phyloP scores from a whole-genome alignment of 2,888 invertebrate species.

The Cantharis lateralis region DNA sequence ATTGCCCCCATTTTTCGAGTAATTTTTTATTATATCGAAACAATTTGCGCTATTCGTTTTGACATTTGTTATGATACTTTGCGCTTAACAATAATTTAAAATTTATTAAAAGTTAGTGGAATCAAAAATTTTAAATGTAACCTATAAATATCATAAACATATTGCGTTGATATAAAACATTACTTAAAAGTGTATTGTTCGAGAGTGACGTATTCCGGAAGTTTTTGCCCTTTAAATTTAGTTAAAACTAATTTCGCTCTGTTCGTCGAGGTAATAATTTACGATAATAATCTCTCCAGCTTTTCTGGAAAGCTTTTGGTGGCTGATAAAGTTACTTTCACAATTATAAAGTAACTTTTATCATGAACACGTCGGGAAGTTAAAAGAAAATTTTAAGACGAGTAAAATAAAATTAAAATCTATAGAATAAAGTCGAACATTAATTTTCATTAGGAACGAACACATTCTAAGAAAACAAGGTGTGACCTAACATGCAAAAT shows the following conservation, averaged over 20 bases:
- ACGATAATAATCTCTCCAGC: slow-evolving; percentile 26
- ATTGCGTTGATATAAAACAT: slow-evolving; percentile 4
- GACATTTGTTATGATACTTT: background rate
- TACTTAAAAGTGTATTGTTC: slow-evolving; percentile 9
- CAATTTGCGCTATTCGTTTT: too few relatives aligned
- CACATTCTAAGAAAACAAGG: slow-evolving; percentile 25
- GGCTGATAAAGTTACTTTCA: slow-evolving; percentile 25
- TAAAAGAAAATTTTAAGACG: slow-evolving; percentile 18
- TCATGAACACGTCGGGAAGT: slow-evolving; percentile 25
- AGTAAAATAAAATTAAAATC: slow-evolving; percentile 17
- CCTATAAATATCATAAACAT: slow-evolving; percentile 2
- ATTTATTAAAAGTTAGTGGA: background rate
- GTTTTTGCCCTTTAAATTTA: slow-evolving; percentile 25
- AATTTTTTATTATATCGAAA: too few relatives aligned
- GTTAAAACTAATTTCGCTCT: slow-evolving; percentile 23
- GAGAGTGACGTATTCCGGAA: slow-evolving; percentile 18
- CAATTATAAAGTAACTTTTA: slow-evolving; percentile 30
- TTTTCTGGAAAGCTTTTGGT: slow-evolving; percentile 23
- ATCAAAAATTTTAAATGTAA: background rate
- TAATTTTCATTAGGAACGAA: slow-evolving; percentile 23
- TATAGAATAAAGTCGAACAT: slow-evolving; percentile 12
- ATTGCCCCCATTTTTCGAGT: too few relatives aligned
- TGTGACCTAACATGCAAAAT: slow-evolving; percentile 25
- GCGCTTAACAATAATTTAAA: background rate
- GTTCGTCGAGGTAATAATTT: slow-evolving; percentile 28